Conservation (phyloP, 2,797 vertebrate genomes). For the Paramormyrops hopkinsi region DNA sequence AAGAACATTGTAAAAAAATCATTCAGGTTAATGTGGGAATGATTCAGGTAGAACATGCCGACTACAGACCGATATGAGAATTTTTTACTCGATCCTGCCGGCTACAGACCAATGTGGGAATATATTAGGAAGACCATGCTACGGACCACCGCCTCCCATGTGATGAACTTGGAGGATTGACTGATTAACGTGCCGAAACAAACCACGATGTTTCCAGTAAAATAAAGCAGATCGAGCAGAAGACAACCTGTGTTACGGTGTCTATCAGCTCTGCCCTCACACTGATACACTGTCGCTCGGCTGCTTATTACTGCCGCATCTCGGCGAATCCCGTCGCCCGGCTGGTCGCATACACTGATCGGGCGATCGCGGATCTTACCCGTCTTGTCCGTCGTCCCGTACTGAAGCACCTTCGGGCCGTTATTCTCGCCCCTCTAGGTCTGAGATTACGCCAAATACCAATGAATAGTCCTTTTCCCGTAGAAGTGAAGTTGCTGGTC, state of each 20-base stretch:
- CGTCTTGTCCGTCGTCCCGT: neutral
- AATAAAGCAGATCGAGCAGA: neutral
- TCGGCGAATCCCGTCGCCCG: neutral
- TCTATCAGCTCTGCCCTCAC: neutral
- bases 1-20: neutral
- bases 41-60: neutral
- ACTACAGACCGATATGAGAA: neutral
- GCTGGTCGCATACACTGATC: neutral
- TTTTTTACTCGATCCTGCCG: neutral
- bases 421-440: neutral
- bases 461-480: conserved; percentile 25
- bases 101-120: neutral
- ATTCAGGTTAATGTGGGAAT: neutral
- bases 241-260: neutral
- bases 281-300: neutral
- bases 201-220: neutral
- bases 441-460: neutral
- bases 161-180: neutral
- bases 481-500: conserved; percentile 61
- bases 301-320: neutral
- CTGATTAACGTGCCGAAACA: neutral
- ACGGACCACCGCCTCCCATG: neutral
- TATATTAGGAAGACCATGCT: neutral
- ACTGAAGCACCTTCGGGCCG: neutral
- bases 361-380: neutral